Evolutionary conservation across 2,113 vertebrate species (phyloP).

Genomic region (Gnathonemus echidnorhynchus): DNA sequence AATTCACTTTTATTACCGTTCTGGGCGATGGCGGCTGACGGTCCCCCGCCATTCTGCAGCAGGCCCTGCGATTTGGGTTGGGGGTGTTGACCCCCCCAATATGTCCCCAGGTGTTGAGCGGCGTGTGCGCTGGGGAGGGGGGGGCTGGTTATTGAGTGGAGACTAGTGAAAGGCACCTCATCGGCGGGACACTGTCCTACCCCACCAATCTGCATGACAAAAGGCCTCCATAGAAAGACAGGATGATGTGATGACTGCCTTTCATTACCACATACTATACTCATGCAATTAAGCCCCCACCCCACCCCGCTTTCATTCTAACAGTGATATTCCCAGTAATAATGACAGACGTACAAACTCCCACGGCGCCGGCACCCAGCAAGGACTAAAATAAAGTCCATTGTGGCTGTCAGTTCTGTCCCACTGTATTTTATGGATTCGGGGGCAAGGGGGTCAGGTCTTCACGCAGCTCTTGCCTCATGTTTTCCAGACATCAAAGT

Average conservation of each 20-base stretch:
- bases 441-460: not conserved
- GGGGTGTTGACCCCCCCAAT: not conserved
- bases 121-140: constrained; percentile 14
- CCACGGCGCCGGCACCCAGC: not conserved
- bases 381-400: not conserved
- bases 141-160: constrained; percentile 1
- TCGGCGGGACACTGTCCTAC: not conserved
- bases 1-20: constrained; percentile 27
- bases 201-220: constrained; percentile 28
- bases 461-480: constrained; percentile 8
- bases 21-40: not conserved
- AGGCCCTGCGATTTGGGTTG: not conserved
- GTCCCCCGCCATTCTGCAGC: not conserved
- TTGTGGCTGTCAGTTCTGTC: not conserved
- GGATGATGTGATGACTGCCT: not conserved
- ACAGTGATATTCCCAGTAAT: not conserved
- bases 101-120: constrained; percentile 27
- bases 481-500: constrained; percentile 82
- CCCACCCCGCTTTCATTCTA: not conserved
- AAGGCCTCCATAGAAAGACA: not conserved
- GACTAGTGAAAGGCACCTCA: not conserved
- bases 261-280: not conserved
- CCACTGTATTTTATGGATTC: not conserved
- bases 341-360: not conserved
- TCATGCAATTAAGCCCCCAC: not conserved